phyloP scores from a whole-genome alignment of 2,888 invertebrate species.

The Disparrhopalites patrizii region DNA sequence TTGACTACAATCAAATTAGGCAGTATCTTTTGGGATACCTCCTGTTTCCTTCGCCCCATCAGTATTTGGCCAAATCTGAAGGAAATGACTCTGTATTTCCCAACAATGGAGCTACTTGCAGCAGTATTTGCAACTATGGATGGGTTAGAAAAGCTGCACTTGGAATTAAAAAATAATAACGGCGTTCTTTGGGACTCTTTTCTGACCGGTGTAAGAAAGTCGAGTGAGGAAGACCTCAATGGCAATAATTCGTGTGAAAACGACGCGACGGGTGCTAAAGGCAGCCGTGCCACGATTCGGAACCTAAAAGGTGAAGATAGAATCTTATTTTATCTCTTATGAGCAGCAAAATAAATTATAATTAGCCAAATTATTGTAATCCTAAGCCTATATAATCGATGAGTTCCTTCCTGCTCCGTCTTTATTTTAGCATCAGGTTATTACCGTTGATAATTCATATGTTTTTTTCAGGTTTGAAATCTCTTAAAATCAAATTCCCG shows the following conservation, averaged over 20 bases:
- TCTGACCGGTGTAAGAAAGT: background rate
- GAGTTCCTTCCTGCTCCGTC: too few species aligned
- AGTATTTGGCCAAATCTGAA: background rate
- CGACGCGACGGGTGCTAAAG: background rate
- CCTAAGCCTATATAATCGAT: too few species aligned
- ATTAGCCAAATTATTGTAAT: too few species aligned
- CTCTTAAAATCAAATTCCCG: background rate
- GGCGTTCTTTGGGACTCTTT: slow-evolving; percentile 2
- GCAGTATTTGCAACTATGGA: background rate
- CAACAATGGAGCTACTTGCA: background rate
- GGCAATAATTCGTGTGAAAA: background rate
- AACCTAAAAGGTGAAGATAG: background rate
- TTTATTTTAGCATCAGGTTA: too few species aligned
- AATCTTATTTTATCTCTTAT: too few species aligned
- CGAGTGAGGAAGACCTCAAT: background rate
- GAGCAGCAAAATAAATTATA: too few species aligned
- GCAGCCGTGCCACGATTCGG: background rate
- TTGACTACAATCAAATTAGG: background rate
- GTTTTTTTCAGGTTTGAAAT: background rate
- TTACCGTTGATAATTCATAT: too few species aligned
- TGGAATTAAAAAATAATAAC: slow-evolving; percentile 8
- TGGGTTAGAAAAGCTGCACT: background rate
- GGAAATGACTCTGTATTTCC: slow-evolving; percentile 1
- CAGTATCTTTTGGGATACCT: background rate
- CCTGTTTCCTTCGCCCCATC: background rate